phyloP scores from a whole-genome alignment of 2,888 invertebrate genomes.

The Drosophila mulleri region DNA sequence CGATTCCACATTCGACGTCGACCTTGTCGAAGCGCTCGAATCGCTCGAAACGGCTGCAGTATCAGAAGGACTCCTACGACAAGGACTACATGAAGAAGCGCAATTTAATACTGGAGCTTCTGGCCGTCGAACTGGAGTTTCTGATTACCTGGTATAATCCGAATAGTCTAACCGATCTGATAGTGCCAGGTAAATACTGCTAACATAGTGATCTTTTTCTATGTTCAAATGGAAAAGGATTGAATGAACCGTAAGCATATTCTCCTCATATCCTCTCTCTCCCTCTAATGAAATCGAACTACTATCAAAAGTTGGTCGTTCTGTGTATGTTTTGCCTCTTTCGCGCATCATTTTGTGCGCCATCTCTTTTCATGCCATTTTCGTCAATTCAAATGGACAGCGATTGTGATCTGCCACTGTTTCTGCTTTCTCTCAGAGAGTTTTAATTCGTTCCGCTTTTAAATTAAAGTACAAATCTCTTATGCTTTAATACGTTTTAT shows the following conservation, averaged over 20 bases:
- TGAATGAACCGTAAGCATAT: background rate
- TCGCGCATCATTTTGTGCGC: background rate
- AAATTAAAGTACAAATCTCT: too few relatives aligned
- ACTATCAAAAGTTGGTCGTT: too few relatives aligned
- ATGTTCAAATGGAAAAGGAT: background rate
- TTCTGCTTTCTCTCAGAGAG: background rate
- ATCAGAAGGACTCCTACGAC: conserved; percentile 92
- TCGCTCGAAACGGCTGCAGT: conserved; percentile 89
- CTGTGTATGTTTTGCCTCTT: background rate
- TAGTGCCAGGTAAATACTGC: conserved; percentile 86
- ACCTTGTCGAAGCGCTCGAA: conserved; percentile 91
- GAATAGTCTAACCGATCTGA: conserved; percentile 90
- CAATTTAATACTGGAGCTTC: conserved; percentile 95
- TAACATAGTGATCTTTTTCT: conserved; percentile 1
- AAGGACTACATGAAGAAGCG: conserved; percentile 98
- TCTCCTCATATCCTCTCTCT: background rate
- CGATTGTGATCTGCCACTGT: background rate
- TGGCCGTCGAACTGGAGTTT: conserved; percentile 98
- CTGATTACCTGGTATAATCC: conserved; percentile 98
- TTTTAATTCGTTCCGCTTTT: too few relatives aligned
- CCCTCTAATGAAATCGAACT: background rate
- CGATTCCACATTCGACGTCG: conserved; percentile 91
- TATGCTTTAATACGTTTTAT: too few relatives aligned
- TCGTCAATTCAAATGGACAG: background rate
- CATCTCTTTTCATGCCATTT: background rate